These are phyloP conservation scores for Cryptus viduatorius DNA, from an alignment of 2,888 invertebrate genomes.

Conservation along the genomic window DNA sequence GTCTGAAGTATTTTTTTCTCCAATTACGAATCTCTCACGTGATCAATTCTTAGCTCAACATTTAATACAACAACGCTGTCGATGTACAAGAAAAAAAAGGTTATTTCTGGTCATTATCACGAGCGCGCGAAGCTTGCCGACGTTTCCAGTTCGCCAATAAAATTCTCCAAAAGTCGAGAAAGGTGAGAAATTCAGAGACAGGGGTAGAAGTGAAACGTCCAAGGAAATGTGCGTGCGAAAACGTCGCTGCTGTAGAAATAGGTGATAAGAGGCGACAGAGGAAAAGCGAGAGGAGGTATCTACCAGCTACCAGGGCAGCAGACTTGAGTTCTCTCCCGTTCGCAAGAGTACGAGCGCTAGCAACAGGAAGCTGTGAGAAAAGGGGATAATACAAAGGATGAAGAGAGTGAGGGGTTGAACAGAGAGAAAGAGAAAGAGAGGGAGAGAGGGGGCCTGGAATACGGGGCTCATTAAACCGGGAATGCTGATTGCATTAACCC, in stretches of 20 bases:
- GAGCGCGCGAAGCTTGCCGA: background rate
- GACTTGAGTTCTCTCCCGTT: slow-evolving; percentile 20
- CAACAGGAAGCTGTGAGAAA: slow-evolving; percentile 63
- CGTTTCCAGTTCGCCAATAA: background rate
- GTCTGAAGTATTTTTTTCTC: background rate
- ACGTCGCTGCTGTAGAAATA: slow-evolving; percentile 27
- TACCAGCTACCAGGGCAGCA: background rate
- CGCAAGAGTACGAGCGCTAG: slow-evolving; percentile 46
- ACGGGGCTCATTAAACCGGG: slow-evolving; percentile 82
- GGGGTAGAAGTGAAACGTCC: slow-evolving; percentile 59
- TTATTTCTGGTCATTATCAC: background rate
- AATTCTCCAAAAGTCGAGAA: slow-evolving; percentile 29
- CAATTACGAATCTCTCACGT: background rate
- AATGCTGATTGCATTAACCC: slow-evolving; percentile 83
- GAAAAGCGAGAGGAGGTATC: background rate
- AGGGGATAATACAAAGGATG: slow-evolving; percentile 63
- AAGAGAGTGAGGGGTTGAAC: slow-evolving; percentile 56
- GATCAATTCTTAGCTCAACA: background rate
- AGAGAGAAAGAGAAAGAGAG: slow-evolving; percentile 61
- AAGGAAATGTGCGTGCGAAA: slow-evolving; percentile 28
- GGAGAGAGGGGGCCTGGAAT: slow-evolving; percentile 70
- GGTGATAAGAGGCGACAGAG: slow-evolving; percentile 32
- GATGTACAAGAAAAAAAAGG: background rate
- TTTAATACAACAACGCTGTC: background rate
- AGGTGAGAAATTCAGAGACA: slow-evolving; percentile 35